Conservation (phyloP, 2,888 invertebrate genomes). For the Cyclophora punctaria region DNA sequence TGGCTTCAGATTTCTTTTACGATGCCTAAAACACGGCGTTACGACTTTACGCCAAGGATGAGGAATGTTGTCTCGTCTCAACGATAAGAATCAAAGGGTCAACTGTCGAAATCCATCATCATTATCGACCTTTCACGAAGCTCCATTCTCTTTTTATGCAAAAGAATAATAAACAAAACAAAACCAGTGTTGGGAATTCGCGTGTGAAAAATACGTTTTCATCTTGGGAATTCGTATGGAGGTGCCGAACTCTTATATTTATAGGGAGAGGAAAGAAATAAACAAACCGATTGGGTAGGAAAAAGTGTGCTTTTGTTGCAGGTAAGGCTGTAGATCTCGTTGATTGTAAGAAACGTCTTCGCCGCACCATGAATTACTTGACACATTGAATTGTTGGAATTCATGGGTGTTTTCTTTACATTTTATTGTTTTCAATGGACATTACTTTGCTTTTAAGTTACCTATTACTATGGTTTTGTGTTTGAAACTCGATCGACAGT, state of each 20-base stretch:
- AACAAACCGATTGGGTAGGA: conserved; percentile 64
- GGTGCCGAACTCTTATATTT: conserved; percentile 68
- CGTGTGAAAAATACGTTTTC: conserved; percentile 67
- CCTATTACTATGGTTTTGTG: too few relatives aligned
- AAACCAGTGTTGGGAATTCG: conserved; percentile 24
- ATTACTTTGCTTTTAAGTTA: too few relatives aligned
- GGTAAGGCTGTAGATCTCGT: conserved; percentile 54
- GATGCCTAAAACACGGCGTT: conserved; percentile 51
- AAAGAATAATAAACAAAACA: background rate
- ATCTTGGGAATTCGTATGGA: conserved; percentile 67
- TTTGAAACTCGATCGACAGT: too few relatives aligned
- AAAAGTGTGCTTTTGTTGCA: conserved; percentile 41
- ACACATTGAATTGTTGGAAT: conserved; percentile 63
- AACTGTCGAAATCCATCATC: conserved; percentile 2
- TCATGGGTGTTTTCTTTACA: conserved; percentile 44
- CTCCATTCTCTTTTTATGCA: background rate
- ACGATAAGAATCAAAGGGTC: conserved; percentile 31
- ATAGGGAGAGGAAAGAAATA: conserved; percentile 64
- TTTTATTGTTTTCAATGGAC: conserved; percentile 18
- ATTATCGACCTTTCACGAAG: background rate
- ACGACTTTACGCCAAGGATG: conserved; percentile 47
- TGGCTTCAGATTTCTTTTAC: conserved; percentile 58
- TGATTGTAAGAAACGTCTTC: conserved; percentile 66
- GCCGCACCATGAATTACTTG: conserved; percentile 67
- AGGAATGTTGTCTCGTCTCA: conserved; percentile 37